Evolutionary conservation across 1,140 invertebrate species (phyloP), one percentile per base, ranked within the genome.

Genomic region (Zaprionus nigranus): DNA sequence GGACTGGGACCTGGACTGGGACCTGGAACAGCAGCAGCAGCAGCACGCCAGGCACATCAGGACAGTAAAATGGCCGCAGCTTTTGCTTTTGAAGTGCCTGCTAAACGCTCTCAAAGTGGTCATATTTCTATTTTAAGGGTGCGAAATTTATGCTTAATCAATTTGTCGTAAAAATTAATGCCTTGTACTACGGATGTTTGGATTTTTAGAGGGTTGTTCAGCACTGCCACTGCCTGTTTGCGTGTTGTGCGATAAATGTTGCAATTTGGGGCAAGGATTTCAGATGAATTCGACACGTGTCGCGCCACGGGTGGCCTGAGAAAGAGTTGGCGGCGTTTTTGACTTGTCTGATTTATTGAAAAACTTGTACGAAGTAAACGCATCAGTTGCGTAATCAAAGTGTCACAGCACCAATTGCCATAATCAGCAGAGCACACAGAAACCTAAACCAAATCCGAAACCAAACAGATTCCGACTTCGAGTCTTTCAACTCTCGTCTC

Each of bases 111-210:
- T 61, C 66, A 85, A 85, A 90, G 78, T 79, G 82, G 71, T 90
- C 76, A 59, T 88, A 90, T 90, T 81, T 75, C 66, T 30, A 34
- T 43, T 40, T 64, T 61, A 63, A 70, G 88, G 88, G 90, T 91
- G 84, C 79, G 80, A 91, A 80, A 63, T 78, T 86, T 79, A 79
- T 68, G 90, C 90, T 90, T 91, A 91, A 91, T 91, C 90, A 91
- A 91, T 91, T 91, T 91, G 90, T 86, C 90, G 90, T 91, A 91
- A 91, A 91, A 91, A 79, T 79, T 91, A 91, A 91, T 91, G 90
- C 58, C 71, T 62, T 58, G 66, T 74, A 75, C 56, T 81, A 78
- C 65, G 73, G 65, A 65, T 86, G 64, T 49, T 68, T 68, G 40
- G 38, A 59, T 54, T 78, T 78, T 17, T 28, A 13, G 17, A 78